phyloP scores from a whole-genome alignment of 2,888 invertebrate genomes.

The Penaeus monodon region DNA sequence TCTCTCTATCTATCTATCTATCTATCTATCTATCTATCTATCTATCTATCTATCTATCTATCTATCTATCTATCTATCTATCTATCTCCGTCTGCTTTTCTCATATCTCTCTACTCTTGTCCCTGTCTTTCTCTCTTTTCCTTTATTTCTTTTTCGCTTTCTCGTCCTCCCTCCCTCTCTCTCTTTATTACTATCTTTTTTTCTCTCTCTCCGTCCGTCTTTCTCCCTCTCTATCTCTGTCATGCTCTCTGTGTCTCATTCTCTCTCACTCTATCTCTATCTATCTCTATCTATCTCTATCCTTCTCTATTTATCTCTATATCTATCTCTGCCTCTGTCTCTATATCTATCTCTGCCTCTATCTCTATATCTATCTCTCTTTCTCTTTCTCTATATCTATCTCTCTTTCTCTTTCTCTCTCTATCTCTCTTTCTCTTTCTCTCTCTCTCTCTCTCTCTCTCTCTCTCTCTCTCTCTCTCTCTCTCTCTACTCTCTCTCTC shows the following conservation, averaged over 20 bases:
- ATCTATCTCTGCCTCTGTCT: neutral
- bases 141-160: neutral
- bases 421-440: neutral
- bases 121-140: neutral
- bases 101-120: neutral
- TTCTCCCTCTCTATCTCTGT: neutral
- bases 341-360: neutral
- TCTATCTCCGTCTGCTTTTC: neutral
- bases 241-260: neutral
- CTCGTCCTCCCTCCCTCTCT: neutral
- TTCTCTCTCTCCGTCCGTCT: neutral
- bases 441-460: constrained; percentile 16
- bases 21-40: neutral
- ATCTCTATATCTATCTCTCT: neutral
- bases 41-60: neutral
- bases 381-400: neutral
- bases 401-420: no score
- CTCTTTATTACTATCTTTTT: neutral
- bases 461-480: constrained; percentile 21
- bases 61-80: neutral
- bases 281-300: neutral
- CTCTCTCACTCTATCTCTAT: no score
- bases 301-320: neutral
- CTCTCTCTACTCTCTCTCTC: neutral
- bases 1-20: neutral